Evolutionary conservation across 2,888 invertebrate genomes (phyloP), one percentile per base, ranked within the genome.

Genomic region (Anagyrus pseudococci): DNA sequence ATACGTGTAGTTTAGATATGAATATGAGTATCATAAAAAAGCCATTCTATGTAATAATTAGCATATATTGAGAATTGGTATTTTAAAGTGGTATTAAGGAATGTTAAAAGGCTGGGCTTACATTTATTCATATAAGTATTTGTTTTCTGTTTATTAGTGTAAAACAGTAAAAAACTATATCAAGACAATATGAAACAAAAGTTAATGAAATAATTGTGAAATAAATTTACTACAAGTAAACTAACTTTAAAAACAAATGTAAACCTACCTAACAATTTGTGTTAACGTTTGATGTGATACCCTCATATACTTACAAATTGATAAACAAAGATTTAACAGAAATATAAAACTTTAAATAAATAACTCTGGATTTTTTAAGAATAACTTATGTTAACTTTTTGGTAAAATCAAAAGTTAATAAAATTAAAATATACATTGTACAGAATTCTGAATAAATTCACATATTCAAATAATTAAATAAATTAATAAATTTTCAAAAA

Each of bases 191-290:
- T n/a, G n/a, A n/a, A n/a, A n/a, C n/a, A n/a, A n/a, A n/a, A n/a
- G n/a, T n/a, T n/a, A n/a, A n/a, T n/a, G n/a, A n/a, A n/a, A n/a
- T n/a, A n/a, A n/a, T n/a, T n/a, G n/a, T n/a, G n/a, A n/a, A n/a
- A n/a, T n/a, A n/a, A n/a, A n/a, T n/a, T n/a, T n/a, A n/a, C n/a
- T n/a, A n/a, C n/a, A n/a, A n/a, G n/a, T n/a, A n/a, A n/a, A n/a
- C n/a, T n/a, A n/a, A n/a, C n/a, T n/a, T n/a, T n/a, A n/a, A n/a
- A 37, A 54, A 68, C 71, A 73, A 73, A 73, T n/a, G 72, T 72
- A 72, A 74, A 74, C 73, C 72, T 73, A 72, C 67, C 72, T 70
- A 69, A 69, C 56, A 50, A n/a, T 49, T 17, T 40, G 43, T 46
- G 46, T 44, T 53, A 48, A 58, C 47, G 43, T 15, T 64, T 47